A percentile compares a stretch with the other conserved stretches of the same genome.
Evolutionary conservation across 2,113 vertebrate species (phyloP).

Genomic region (Coracopsis vasa): DNA sequence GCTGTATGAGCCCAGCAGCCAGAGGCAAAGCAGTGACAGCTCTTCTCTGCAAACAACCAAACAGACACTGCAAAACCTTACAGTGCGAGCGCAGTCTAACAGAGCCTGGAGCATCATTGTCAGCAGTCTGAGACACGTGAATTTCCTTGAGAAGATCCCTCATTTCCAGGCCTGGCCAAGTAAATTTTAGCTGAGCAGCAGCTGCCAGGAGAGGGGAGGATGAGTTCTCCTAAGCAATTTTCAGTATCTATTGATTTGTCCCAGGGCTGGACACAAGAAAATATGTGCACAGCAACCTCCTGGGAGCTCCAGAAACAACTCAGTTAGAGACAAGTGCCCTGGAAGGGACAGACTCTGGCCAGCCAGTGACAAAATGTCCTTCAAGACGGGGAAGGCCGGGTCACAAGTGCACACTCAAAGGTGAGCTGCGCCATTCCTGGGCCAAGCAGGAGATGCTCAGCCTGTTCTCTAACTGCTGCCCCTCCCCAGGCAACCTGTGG

Average conservation of each 20-base stretch:
- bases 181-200: neutral
- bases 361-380: neutral
- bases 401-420: neutral
- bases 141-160: neutral
- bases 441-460: neutral
- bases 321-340: neutral
- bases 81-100: neutral
- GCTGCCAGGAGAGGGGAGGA: neutral
- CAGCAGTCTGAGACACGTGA: neutral
- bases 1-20: neutral
- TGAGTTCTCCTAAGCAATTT: neutral
- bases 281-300: neutral
- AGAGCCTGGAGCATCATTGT: neutral
- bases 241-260: neutral
- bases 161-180: neutral
- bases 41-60: neutral
- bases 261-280: neutral
- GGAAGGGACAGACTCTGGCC: neutral
- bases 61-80: neutral
- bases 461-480: neutral
- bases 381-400: neutral
- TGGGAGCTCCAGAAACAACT: neutral
- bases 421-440: neutral
- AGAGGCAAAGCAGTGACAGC: neutral
- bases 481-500: neutral